Evolutionary conservation across 2,113 vertebrate genomes (phyloP).

Genomic region (Dunckerocampus dactyliophorus): DNA sequence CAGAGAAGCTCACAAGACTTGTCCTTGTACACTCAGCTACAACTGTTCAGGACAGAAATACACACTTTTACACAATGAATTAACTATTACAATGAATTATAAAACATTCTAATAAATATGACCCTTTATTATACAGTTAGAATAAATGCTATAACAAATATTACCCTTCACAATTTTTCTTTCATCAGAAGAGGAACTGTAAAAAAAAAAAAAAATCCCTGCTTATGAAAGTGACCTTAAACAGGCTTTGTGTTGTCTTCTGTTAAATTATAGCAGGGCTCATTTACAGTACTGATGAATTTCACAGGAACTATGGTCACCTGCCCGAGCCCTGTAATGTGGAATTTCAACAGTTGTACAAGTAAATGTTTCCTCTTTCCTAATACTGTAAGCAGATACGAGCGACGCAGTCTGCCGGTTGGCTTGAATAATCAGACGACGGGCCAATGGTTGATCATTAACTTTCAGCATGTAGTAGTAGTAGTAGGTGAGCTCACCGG

Average conservation of each 20-base stretch:
- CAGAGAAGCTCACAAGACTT: no score
- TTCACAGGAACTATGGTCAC: conserved; percentile 7
- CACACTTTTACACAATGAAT: background rate
- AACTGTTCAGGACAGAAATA: no score
- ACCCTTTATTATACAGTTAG: no score
- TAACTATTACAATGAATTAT: background rate
- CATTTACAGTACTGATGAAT: background rate
- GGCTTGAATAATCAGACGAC: background rate
- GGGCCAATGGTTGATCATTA: conserved; percentile 19
- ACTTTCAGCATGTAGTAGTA: background rate
- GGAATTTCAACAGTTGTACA: conserved; percentile 35
- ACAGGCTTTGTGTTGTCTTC: background rate
- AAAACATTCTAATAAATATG: background rate
- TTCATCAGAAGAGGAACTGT: background rate
- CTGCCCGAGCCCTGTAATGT: background rate
- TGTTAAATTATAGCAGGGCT: background rate
- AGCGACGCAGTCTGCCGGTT: background rate
- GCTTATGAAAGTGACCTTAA: background rate
- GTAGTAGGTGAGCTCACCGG: background rate
- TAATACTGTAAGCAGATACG: conserved; percentile 5
- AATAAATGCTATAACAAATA: no score
- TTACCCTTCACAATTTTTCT: background rate
- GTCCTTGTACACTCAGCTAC: no score
- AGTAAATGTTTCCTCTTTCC: conserved; percentile 51
- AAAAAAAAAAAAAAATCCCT: background rate